Evolutionary conservation across 53 echinoderm and acorn worm species (phyloP), one percentile per base, ranked within the genome.

Genomic region (Temnopleurus reevesii): DNA sequence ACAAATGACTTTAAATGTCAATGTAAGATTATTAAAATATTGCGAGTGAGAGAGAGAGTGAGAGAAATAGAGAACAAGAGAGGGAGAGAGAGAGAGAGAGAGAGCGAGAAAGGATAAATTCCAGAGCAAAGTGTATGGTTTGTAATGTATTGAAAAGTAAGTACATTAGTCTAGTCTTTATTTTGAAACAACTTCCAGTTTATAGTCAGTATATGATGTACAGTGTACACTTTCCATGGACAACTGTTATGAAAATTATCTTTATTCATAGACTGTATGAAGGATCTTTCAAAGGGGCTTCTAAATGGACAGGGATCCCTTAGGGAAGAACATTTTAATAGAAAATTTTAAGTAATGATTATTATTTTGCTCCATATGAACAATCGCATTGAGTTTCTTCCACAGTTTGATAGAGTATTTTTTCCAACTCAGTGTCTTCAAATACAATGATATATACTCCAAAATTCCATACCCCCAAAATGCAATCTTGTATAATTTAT

Each of bases 101-200:
- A n/a, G n/a, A n/a, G n/a, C n/a, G n/a, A n/a, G n/a, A n/a, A 49
- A 17, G 12, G 49, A 49, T 12, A 49, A 49, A 49, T 49, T 49
- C 10, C 15, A 49, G 9, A n/a, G 18, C n/a, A 71, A 71, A 35
- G 8, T 34, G 19, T 18, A 19, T 34, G 24, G 56, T 56, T 34
- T 18, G 5, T 41, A n/a, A 21, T 41, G 2, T 18, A 9, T 63
- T 63, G 41, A 41, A 71, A 12, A 71, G 21, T 19, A 41, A 41
- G 33, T 1, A 15, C 9, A 41, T 8, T 36, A 8, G 43, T 41
- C 19, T n/a, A 12, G 41, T 12, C 9, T 8, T 1, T 38, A 3
- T 41, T 38, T 71, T 71, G 43, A 71, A 38, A 71, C n/a, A 21
- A 41, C 71, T 71, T 71, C 71, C 71, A 71, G 15, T 61, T 71